Evolutionary conservation across 2,113 vertebrate species (phyloP).

Genomic region (Petroica traversi): DNA sequence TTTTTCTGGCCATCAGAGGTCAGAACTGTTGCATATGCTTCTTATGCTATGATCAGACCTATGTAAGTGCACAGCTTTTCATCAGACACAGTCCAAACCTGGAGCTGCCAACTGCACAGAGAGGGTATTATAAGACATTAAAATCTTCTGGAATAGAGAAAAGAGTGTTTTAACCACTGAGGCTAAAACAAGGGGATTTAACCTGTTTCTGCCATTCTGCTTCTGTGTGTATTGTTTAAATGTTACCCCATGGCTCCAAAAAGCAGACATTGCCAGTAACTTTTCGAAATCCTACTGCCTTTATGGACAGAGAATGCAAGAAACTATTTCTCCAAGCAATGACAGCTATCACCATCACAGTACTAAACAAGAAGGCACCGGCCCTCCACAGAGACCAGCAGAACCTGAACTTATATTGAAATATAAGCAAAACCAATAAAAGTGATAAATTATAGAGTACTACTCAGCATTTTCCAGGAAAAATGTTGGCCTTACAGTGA

Average conservation of each 20-base stretch:
- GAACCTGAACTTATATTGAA: background rate
- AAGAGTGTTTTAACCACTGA: background rate
- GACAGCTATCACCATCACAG: background rate
- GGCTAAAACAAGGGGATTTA: background rate
- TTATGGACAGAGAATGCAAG: background rate
- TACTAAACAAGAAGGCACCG: background rate
- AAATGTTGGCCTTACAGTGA: background rate
- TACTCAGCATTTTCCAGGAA: background rate
- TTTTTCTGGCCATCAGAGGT: slow-evolving; percentile 32
- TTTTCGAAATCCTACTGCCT: background rate
- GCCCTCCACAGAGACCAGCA: background rate
- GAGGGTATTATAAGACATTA: background rate
- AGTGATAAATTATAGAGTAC: background rate
- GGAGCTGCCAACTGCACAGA: background rate
- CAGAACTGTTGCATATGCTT: background rate
- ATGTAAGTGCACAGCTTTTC: background rate
- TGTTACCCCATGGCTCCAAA: background rate
- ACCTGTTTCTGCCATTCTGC: background rate
- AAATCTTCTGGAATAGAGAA: background rate
- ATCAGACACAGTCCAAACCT: background rate
- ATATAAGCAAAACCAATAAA: background rate
- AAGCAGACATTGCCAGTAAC: background rate
- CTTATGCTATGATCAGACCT: rapidly evolving
- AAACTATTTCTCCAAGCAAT: background rate
- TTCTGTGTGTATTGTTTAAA: background rate